phyloP scores from a whole-genome alignment of 2,113 vertebrate genomes.

The Cygnus atratus region DNA sequence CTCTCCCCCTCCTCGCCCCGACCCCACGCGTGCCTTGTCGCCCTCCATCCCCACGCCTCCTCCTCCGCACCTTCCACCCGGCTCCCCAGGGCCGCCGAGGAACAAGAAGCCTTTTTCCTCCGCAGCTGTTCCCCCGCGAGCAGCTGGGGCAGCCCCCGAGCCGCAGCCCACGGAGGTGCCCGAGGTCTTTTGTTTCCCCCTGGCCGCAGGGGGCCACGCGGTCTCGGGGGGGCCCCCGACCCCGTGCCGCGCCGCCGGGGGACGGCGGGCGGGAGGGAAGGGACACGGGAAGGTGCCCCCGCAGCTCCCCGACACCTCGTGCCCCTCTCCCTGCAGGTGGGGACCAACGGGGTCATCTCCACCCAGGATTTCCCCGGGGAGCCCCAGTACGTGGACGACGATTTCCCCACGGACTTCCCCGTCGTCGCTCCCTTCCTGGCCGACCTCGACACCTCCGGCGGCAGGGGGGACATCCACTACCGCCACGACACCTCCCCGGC shows the following conservation, averaged over 20 bases:
- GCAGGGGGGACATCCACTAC: slow-evolving; percentile 86
- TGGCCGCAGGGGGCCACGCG: not conserved
- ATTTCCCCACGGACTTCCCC: slow-evolving; percentile 94
- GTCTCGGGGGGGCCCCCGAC: not conserved
- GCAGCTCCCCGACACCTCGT: not conserved
- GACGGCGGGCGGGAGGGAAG: no score
- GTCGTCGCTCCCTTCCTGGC: slow-evolving; percentile 92
- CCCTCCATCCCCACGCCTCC: not conserved
- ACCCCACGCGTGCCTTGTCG: not conserved
- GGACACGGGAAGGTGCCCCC: rapidly evolving
- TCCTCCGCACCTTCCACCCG: not conserved
- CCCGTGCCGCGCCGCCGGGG: not conserved
- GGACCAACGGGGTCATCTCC: slow-evolving; percentile 96
- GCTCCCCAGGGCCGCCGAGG: not conserved
- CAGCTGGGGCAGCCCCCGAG: slow-evolving; percentile 23
- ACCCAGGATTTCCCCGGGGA: slow-evolving; percentile 94
- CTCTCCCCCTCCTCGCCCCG: not conserved
- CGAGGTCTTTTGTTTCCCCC: slow-evolving; percentile 42
- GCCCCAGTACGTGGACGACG: slow-evolving; percentile 96
- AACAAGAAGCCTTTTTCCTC: slow-evolving; percentile 44
- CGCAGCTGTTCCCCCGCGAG: slow-evolving; percentile 28
- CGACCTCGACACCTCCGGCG: slow-evolving; percentile 90
- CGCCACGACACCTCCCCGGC: slow-evolving; percentile 82
- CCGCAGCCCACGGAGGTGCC: not conserved
- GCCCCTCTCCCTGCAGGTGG: slow-evolving; percentile 79